Base-by-base conservation (phyloP, 2,888 invertebrate genomes). In the Troides oblongomaculatus region DNA sequence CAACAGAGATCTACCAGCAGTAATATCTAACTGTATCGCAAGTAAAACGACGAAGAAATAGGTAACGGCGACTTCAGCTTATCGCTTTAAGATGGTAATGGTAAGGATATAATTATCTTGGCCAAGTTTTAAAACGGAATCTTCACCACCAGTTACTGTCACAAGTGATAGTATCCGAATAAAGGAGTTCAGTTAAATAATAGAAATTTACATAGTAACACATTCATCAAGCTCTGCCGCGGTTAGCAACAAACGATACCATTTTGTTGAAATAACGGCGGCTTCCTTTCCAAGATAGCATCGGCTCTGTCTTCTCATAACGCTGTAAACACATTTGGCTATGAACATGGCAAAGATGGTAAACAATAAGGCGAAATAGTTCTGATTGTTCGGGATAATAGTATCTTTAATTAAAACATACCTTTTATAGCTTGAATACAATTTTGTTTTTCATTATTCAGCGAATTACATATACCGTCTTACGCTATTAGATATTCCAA, bases 301-400 rank as follows among this genome's bases (percentile, higher is more conserved):
- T 70, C 70, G 25, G 30, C 18, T 69, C 57, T 62, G 63, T 70
- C 70, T 70, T 66, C 69, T 62, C 62, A 56, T 60, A 66, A 62
- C 70, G 66, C 64, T 60, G 60, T 66, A 56, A 69, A 69, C 69
- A 62, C 66, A 70, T 70, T 70, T 70, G 70, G 70, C 62, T 39
- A 59, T 66, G 53, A 30, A 53, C 60, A 39, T 43, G 43, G 66
- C 70, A 59, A 66, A 70, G 60, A 63, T 63, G 70, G 70, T 53
- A 60, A 59, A 66, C 63, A 70, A 70, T 70, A 66, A 66, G 63
- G 70, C 63, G 62, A 70, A 70, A 70, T 70, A 70, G 63, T 66
- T 39, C 62, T 17, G 63, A 63, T 70, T 58, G 62, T 66, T 66
- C 58, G n/a, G 62, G 58, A 66, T 70, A 66, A 63, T 66, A 56